Evolutionary conservation across 1,140 invertebrate species (phyloP), one percentile per base, ranked within the genome.

Genomic region (Drosophila ficusphila): DNA sequence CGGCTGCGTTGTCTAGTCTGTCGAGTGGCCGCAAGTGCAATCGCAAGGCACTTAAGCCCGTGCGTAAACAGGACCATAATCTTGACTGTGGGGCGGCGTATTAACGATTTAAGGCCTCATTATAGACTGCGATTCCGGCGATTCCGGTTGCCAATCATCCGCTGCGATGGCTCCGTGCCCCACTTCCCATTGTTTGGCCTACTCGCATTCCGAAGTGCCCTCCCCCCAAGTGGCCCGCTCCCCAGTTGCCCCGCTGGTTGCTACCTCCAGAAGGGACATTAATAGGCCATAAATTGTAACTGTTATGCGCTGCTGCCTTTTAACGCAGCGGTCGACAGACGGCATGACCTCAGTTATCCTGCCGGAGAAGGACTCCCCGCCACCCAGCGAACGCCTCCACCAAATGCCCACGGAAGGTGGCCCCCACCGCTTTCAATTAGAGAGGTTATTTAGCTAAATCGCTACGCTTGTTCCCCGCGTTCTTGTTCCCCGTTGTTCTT

Each of bases 261-360:
- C 62, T 58, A 88, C 81, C 82, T 82, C 68, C 51, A 58, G n/a
- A 14, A 54, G 64, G 61, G 61, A 75, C 82, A 88, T 88, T 88
- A 88, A 88, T 88, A 88, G 82, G 77, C 82, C 82, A 89, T 88
- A 88, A 88, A 88, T 88, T 88, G 83, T 88, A 82, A 88, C 82
- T 82, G 82, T 88, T 88, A 88, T 88, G 82, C 83, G 82, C 69
- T 78, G 74, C 65, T 88, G 82, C 78, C 82, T 88, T 88, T 88
- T 88, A 88, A 71, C 77, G 41, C 70, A 89, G 82, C 73, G 38
- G 76, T 79, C 75, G 81, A 60, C 76, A 88, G 79, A 68, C 62
- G 74, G 74, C 82, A 71, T 78, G 58, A 77, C 61, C 54, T 62
- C 68, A 77, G 70, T 27, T 21, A 38, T 49, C 25, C 42, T 18